Evolutionary conservation across 2,888 invertebrate genomes (phyloP), one percentile per base, ranked within the genome.

Genomic region (Microctonus brassicae): DNA sequence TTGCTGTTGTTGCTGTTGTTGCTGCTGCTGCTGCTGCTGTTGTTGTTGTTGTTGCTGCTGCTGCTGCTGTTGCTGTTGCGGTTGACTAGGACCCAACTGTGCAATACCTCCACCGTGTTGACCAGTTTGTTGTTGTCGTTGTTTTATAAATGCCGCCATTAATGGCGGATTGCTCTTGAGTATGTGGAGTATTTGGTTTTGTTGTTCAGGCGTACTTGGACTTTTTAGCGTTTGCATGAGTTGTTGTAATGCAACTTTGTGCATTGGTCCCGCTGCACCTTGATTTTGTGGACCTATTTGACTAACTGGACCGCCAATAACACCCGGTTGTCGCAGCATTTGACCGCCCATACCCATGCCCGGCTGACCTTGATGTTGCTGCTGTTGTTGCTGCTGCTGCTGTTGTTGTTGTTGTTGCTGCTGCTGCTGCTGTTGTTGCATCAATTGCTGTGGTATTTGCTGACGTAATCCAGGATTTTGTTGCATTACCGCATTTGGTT

Each of bases 61-160:
- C 34, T 83, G 83, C 29, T 77, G 77, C 42, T 86, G 86, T 70
- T 88, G 86, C 55, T 83, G 84, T 73, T 88, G 88, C 72, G 87
- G 88, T 42, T 88, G 88, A 29, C 70, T 83, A 72, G 87, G 84
- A 72, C 84, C 85, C 72, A 86, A 55, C 39, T 83, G 84, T 10
- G 73, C 84, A 33, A 84, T 84, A 36, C 81, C 84, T 33, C 83
- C 85, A 26, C 81, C 82, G 69, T 85, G 85, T 36, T 86, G 86
- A 69, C 83, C 83, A 73, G 85, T 79, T 77, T 86, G 86, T 75
- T 86, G 84, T 79, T 87, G 93, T 85, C 95, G 90, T 87, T 96
- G 95, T 84, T 97, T 96, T 78, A 98, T 95, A 85, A 97, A 97
- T 68, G 97, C 96, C 69, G 97, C 96, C 96, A 98, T 97, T 60